Base-by-base conservation (phyloP, 2,888 invertebrate genomes). In the Syritta pipiens region DNA sequence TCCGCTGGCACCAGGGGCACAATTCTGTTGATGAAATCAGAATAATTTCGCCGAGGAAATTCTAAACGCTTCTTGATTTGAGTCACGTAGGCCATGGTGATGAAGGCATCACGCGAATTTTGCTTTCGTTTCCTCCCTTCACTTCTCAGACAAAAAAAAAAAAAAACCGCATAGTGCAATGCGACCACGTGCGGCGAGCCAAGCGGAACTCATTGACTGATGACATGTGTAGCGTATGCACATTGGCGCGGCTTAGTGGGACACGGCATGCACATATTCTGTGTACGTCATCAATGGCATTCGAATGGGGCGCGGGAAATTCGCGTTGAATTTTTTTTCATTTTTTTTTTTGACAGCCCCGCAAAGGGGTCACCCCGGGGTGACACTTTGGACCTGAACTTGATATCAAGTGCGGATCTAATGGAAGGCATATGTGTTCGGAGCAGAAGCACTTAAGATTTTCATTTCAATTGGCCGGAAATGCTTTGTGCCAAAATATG, bases 1-100 rank as follows among this genome's bases (percentile, higher is more conserved):
- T n/a, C n/a, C n/a, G n/a, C n/a, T n/a, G n/a, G n/a, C n/a, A n/a
- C n/a, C n/a, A n/a, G n/a, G n/a, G n/a, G n/a, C n/a, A n/a, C n/a
- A n/a, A n/a, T n/a, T n/a, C n/a, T n/a, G n/a, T n/a, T n/a, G 35
- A 67, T 55, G 37, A 57, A 46, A 67, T 46, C 32, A 35, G 48
- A 55, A 37, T 35, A 26, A 20, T 20, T 67, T 46, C 12, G 35
- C 46, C n/a, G 26, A 3, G 7, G 26, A 46, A 35, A 26, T 44
- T 14, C 37, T 42, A 28, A 49, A 49, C 26, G 62, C 49, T 65
- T 55, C 67, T 67, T 67, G 67, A 55, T 55, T 46, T 55, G 35
- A 46, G 67, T 67, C 67, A 67, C 67, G 67, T 67, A 67, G 46
- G 67, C 67, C 67, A 46, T 46, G 48, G 46, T 46, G 26, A 35